Evolutionary conservation across 2,888 invertebrate genomes (phyloP), one percentile per base, ranked within the genome.

Genomic region (Phyllotreta striolata): DNA sequence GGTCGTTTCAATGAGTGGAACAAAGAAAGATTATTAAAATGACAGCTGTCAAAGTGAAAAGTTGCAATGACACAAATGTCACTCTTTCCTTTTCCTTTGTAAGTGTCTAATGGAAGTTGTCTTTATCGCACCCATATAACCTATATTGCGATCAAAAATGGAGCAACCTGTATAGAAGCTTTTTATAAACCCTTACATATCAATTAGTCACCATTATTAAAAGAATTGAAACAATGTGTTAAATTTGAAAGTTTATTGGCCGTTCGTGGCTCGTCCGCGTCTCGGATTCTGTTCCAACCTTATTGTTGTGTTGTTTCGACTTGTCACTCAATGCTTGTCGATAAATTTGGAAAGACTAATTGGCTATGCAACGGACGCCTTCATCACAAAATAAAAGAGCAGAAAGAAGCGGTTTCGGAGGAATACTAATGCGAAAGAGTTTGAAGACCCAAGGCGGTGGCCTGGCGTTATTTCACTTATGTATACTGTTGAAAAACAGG

Each of bases 331-430:
- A 1, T 24, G 35, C 35, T 49, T 55, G 58, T 58, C 59, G 59
- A 72, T 66, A 68, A 74, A 75, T 75, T 75, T 73, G 74, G 74
- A 73, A 74, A 75, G 71, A 70, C 58, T 66, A 63, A 75, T 75
- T 74, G 71, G 63, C 64, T 74, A 76, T 76, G 72, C 75, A 73
- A 64, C 64, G 49, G 55, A 70, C 64, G 69, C 62, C 71, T 63
- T 74, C 75, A 76, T 76, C 75, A 74, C 73, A 74, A 76, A 76
- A 76, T 76, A 76, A 74, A 76, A 76, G 75, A 76, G 74, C 75
- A 76, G 70, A 69, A 74, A 66, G 60, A 64, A 56, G 54, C 10
- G 46, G 14, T 57, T 65, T 56, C 47, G 14, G 54, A 41, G 52
- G 71, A 66, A 71, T 71, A 69, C 71, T 71, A 68, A 71, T 66